Conservation (phyloP, 2,888 invertebrate genomes). For the Nematopogon swammerdamellus region DNA sequence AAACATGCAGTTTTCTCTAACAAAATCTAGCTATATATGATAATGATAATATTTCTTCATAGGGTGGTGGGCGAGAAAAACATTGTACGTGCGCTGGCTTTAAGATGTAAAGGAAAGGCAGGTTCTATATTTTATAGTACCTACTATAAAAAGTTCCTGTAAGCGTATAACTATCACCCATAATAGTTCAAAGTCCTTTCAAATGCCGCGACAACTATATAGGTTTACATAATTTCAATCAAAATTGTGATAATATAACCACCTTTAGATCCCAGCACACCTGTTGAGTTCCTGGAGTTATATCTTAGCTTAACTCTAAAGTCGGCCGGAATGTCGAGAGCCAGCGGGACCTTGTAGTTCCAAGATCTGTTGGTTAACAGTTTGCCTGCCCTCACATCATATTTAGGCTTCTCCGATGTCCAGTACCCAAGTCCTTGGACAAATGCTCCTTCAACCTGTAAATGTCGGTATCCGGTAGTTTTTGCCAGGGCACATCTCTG, state of each 20-base stretch:
- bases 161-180: no score
- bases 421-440: constrained; percentile 68
- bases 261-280: constrained; percentile 69
- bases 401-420: constrained; percentile 64
- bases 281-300: constrained; percentile 60
- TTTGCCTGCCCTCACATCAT: constrained; percentile 57
- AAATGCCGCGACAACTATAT: neutral
- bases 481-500: no score
- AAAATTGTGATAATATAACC: no score
- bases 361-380: constrained; percentile 68
- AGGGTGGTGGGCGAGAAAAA: no score
- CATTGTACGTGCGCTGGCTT: no score
- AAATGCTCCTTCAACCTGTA: constrained; percentile 66
- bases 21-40: no score
- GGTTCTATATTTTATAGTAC: no score
- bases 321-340: constrained; percentile 65
- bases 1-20: neutral
- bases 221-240: no score
- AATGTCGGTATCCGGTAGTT: no score
- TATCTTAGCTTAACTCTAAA: constrained; percentile 60
- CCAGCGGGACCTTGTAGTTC: constrained; percentile 66
- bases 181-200: neutral
- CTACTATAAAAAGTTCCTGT: no score
- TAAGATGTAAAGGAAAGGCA: no score
- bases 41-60: no score